These are phyloP conservation scores for Drosophila paulistorum DNA, from an alignment of 1,140 invertebrate genomes.

Conservation along the genomic window DNA sequence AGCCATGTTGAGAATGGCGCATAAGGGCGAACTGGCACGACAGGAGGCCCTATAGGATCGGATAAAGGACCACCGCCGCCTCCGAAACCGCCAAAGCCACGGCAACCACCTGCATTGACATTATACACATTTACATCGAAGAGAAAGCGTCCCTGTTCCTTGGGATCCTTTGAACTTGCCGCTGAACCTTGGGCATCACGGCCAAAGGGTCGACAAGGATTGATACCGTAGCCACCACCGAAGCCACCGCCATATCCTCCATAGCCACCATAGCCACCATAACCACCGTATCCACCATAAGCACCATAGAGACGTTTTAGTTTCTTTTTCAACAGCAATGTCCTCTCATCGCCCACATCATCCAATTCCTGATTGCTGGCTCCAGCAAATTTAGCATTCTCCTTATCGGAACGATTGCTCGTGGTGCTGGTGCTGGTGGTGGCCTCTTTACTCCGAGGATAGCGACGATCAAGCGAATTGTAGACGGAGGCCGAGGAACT, in stretches of 20 bases:
- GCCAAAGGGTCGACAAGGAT: constrained; percentile 65
- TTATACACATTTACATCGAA: constrained; percentile 80
- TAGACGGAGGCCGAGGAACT: constrained; percentile 24
- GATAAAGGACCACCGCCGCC: constrained; percentile 52
- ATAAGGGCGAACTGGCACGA: constrained; percentile 55
- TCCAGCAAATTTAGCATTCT: constrained; percentile 77
- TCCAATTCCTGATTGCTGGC: constrained; percentile 70
- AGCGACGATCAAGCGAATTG: constrained; percentile 33
- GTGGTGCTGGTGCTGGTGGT: constrained; percentile 30
- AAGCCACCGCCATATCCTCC: constrained; percentile 25
- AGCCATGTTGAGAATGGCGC: constrained; percentile 71
- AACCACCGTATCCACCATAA: constrained; percentile 38
- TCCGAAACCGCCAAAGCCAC: constrained; percentile 53
- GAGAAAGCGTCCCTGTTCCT: constrained; percentile 73
- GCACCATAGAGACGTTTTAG: constrained; percentile 50
- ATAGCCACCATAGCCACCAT: constrained; percentile 4
- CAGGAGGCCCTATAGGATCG: constrained; percentile 54
- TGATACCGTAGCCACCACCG: constrained; percentile 25
- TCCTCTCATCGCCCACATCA: constrained; percentile 55
- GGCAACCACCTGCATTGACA: constrained; percentile 58
- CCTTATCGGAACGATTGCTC: constrained; percentile 55
- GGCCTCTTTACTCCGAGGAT: constrained; percentile 36
- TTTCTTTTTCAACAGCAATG: constrained; percentile 66
- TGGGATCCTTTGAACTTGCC: constrained; percentile 45
- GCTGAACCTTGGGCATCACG: constrained; percentile 50